Conservation (phyloP, 2,797 vertebrate genomes). For the Onychomys arenicola region DNA sequence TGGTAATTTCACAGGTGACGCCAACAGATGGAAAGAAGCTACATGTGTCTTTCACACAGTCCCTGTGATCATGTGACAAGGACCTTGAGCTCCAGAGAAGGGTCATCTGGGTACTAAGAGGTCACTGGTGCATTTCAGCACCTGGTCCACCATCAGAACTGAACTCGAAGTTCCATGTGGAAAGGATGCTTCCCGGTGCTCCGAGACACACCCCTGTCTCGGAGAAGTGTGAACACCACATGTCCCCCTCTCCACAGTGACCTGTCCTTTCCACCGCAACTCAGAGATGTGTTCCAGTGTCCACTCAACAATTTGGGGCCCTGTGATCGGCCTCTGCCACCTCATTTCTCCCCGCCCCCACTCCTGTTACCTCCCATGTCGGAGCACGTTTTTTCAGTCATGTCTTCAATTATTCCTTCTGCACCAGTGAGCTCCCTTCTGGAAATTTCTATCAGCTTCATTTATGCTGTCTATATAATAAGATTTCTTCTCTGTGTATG, state of each 20-base stretch:
- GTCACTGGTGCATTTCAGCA: background rate
- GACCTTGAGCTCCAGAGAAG: background rate
- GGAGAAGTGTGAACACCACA: background rate
- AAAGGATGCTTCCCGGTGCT: background rate
- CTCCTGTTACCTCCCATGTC: background rate
- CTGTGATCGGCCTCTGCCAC: background rate
- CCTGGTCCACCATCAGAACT: background rate
- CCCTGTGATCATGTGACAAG: background rate
- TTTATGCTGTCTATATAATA: background rate
- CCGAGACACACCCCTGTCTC: too few relatives aligned
- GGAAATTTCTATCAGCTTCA: background rate
- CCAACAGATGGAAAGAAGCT: background rate
- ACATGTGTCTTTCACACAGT: background rate
- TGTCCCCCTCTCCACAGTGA: background rate
- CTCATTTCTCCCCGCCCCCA: background rate
- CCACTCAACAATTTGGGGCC: background rate
- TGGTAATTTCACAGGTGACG: background rate
- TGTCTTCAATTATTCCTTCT: slow-evolving; percentile 21
- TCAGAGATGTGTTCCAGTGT: background rate
- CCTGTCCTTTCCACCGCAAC: background rate
- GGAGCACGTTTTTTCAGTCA: background rate
- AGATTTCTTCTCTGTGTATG: background rate
- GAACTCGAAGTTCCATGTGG: background rate
- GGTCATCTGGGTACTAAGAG: background rate
- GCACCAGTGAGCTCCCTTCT: background rate